A percentile compares a stretch with the other conserved stretches of the same genome.
phyloP scores from a whole-genome alignment of 53 echinoderm and acorn worm genomes.

The Henricia sp. region DNA sequence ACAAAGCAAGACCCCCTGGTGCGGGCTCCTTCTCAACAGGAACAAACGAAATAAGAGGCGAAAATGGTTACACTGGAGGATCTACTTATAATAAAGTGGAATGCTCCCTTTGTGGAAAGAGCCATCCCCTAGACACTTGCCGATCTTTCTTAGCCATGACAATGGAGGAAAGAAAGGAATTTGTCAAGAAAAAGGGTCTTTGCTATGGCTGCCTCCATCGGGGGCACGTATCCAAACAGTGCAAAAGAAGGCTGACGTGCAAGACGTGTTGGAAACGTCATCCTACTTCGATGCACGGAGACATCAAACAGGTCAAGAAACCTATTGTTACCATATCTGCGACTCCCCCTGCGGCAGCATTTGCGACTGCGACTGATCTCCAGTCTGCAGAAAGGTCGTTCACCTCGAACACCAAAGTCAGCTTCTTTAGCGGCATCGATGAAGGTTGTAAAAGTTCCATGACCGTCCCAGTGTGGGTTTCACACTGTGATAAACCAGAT shows the following conservation, averaged over 20 bases:
- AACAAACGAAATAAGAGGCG: neutral
- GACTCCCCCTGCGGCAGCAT: neutral
- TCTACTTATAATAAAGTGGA: neutral
- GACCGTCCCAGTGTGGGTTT: slow-evolving; percentile 48
- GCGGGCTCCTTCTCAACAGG: neutral
- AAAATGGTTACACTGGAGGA: neutral
- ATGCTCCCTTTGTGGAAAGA: neutral
- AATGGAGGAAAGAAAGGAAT: neutral
- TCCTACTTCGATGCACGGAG: slow-evolving; percentile 2
- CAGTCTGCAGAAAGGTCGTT: neutral
- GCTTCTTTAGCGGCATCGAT: slow-evolving; percentile 1
- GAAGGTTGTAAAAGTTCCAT: slow-evolving; percentile 30
- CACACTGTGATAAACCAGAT: slow-evolving; percentile 25
- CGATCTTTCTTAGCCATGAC: neutral
- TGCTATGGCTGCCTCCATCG: slow-evolving; percentile 10
- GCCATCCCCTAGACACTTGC: neutral
- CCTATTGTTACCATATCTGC: neutral
- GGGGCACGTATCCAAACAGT: neutral
- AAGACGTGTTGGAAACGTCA: neutral
- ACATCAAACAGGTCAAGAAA: neutral
- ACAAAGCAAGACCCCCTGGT: neutral
- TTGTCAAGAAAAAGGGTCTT: slow-evolving; percentile 13
- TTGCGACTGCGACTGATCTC: no score
- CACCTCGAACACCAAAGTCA: slow-evolving; percentile 2
- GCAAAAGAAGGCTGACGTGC: neutral